Conservation (phyloP, 2,797 vertebrate species). For the Sebastes taczanowskii region DNA sequence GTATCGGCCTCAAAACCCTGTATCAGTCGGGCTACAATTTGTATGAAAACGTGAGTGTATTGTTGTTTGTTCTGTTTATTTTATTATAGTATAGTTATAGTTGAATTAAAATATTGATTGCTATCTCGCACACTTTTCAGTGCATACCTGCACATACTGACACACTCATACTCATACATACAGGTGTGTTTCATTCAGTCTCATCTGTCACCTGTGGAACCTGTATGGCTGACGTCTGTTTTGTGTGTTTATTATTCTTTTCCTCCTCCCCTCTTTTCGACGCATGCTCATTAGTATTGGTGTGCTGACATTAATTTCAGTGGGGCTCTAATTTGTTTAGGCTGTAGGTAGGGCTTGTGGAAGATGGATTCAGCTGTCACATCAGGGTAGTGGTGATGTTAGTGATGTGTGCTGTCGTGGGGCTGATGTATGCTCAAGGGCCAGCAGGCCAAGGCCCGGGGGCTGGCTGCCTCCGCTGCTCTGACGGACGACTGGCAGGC, state of each 20-base stretch:
- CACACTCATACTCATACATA: background rate
- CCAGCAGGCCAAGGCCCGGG: conserved; percentile 71
- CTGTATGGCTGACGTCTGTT: conserved; percentile 24
- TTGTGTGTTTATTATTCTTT: conserved; percentile 50
- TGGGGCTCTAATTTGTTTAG: conserved; percentile 70
- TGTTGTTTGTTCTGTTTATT: background rate
- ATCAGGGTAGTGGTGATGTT: conserved; percentile 59
- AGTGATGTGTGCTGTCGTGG: conserved; percentile 72
- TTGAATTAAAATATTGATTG: background rate
- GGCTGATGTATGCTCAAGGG: conserved; percentile 78
- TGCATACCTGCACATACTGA: background rate
- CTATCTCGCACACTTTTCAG: background rate
- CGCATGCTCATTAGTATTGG: conserved; percentile 69
- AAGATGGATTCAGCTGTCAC: conserved; percentile 80
- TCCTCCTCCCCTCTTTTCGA: conserved; percentile 20
- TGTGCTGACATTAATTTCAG: conserved; percentile 65
- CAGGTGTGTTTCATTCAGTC: conserved; percentile 1
- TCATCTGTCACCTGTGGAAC: conserved; percentile 40
- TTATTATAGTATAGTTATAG: background rate
- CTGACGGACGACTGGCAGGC: conserved; percentile 71
- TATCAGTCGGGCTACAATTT: background rate
- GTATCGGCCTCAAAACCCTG: background rate
- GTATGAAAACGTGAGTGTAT: background rate
- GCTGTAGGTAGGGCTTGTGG: conserved; percentile 70
- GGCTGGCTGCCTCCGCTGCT: conserved; percentile 64